Conservation (phyloP, 2,888 invertebrate genomes). For the Tipula lateralis region DNA sequence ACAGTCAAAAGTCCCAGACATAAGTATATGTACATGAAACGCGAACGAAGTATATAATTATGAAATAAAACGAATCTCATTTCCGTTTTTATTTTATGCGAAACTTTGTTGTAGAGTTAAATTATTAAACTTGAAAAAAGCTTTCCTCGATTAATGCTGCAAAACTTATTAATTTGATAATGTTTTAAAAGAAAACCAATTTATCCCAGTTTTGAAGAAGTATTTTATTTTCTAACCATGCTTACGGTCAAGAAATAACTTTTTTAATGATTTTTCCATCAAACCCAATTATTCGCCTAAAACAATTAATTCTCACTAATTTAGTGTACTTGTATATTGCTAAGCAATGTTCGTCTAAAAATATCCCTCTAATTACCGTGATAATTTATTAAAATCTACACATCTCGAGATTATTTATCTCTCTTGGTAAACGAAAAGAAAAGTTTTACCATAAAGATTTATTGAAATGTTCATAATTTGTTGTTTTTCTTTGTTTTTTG, state of each 20-base stretch:
- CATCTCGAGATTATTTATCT: slow-evolving; percentile 11
- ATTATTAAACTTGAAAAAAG: neutral
- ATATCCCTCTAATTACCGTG: neutral
- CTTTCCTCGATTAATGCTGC: neutral
- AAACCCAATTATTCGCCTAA: neutral
- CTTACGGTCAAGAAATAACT: neutral
- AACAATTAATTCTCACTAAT: neutral
- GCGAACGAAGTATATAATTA: neutral
- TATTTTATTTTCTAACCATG: neutral
- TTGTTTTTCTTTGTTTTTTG: neutral
- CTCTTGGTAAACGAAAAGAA: neutral
- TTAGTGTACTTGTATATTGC: neutral
- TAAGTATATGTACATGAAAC: neutral
- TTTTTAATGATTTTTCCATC: neutral
- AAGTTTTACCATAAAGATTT: slow-evolving; percentile 5
- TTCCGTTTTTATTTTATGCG: neutral
- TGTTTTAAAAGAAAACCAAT: neutral
- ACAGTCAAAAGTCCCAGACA: neutral
- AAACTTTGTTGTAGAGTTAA: neutral
- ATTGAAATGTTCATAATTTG: slow-evolving; percentile 9
- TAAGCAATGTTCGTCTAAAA: neutral
- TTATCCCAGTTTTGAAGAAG: neutral
- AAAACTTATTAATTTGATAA: neutral
- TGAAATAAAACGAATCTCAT: neutral
- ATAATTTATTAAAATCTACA: slow-evolving; percentile 24